A percentile compares a stretch with the other conserved stretches of the same genome.
Conservation (phyloP, 2,797 vertebrate species). For the Pitangus sulphuratus region DNA sequence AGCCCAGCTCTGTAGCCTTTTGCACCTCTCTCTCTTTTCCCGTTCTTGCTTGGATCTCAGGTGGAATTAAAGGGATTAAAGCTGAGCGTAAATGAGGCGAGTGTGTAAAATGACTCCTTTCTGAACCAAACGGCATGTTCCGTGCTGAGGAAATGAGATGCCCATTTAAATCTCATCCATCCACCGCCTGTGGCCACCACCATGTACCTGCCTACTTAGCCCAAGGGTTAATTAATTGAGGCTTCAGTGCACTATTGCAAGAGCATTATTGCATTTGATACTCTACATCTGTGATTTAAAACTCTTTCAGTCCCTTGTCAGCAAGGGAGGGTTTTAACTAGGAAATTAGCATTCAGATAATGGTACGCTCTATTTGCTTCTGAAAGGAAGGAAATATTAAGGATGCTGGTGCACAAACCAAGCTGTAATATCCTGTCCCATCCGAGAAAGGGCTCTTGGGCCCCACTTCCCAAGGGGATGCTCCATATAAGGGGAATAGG, state of each 20-base stretch:
- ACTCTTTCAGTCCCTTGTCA: conserved; percentile 85
- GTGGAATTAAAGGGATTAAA: conserved; percentile 90
- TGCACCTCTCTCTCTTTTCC: conserved; percentile 84
- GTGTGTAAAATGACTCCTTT: conserved; percentile 93
- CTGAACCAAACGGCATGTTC: conserved; percentile 88
- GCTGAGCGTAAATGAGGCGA: conserved; percentile 88
- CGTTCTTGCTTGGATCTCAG: conserved; percentile 85
- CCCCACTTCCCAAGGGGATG: conserved; percentile 67
- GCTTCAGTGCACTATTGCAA: conserved; percentile 87
- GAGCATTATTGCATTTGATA: conserved; percentile 90
- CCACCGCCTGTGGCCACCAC: conserved; percentile 89
- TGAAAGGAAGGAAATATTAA: conserved; percentile 89
- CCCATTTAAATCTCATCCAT: conserved; percentile 94
- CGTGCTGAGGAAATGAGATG: conserved; percentile 96
- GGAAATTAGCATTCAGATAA: conserved; percentile 99
- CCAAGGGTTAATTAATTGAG: conserved; percentile 95
- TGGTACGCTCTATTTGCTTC: conserved; percentile 85
- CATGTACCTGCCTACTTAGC: conserved; percentile 89
- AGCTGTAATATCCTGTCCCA: conserved; percentile 79
- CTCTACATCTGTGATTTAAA: conserved; percentile 96
- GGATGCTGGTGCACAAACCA: conserved; percentile 84
- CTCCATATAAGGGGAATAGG: conserved; percentile 30
- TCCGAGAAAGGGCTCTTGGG: conserved; percentile 78
- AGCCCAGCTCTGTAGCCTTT: conserved; percentile 81
- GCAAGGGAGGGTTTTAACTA: conserved; percentile 93